A percentile compares a stretch with the other conserved stretches of the same genome.
Evolutionary conservation across 2,888 invertebrate species (phyloP).

Genomic region (Dasypogon diadema): DNA sequence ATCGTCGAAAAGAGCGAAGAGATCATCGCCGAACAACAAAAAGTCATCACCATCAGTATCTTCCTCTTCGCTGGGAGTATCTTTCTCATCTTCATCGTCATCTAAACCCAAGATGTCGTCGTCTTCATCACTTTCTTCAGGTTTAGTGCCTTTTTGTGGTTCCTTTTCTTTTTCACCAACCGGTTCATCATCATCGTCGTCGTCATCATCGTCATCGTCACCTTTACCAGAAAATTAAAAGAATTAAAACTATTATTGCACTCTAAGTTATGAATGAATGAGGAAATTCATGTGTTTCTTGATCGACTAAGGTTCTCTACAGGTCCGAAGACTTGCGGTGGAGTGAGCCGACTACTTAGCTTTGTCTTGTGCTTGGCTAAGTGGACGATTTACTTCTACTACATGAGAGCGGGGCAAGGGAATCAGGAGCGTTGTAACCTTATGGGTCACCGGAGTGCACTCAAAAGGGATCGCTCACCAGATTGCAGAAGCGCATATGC

Average conservation of each 20-base stretch:
- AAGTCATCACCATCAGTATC: conserved; percentile 36
- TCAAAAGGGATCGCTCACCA: too few relatives aligned
- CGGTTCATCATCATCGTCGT: conserved; percentile 1
- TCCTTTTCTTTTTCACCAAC: conserved; percentile 7
- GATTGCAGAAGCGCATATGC: too few relatives aligned
- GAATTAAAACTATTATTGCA: neutral
- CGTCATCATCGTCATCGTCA: conserved; percentile 21
- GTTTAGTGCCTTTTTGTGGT: neutral
- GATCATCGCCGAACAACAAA: conserved; percentile 34
- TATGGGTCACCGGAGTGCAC: too few relatives aligned
- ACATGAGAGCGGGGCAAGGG: too few relatives aligned
- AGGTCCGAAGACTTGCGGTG: too few relatives aligned
- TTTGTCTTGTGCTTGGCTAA: too few relatives aligned
- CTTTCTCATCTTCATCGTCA: conserved; percentile 36
- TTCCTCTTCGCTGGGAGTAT: conserved; percentile 4
- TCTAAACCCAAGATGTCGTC: conserved; percentile 11
- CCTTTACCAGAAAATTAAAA: neutral
- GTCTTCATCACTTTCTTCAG: conserved; percentile 12
- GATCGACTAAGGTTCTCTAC: too few relatives aligned
- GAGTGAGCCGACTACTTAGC: too few relatives aligned
- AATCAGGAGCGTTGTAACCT: too few relatives aligned
- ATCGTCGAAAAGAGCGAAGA: conserved; percentile 34
- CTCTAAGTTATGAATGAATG: neutral
- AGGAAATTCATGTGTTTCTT: too few relatives aligned
- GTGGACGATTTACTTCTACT: too few relatives aligned